Evolutionary conservation across 1,140 invertebrate species (phyloP), one percentile per base, ranked within the genome.

Genomic region (Gonioctena quinquepunctata): DNA sequence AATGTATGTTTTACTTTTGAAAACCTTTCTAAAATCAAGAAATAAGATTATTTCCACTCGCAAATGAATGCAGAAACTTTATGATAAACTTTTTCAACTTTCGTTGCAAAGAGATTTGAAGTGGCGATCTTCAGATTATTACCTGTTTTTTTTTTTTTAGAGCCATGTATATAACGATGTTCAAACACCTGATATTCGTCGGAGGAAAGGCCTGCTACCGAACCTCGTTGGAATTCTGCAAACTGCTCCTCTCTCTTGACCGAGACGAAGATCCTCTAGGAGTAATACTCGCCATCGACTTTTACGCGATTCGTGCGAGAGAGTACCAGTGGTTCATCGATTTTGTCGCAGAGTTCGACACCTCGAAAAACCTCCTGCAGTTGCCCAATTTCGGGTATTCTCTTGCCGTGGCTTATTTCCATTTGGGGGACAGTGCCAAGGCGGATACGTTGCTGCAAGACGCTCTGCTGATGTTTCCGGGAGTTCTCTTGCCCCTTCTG

Each of bases 341-440:
- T 56, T 90, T 93, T 52, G 88, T 88, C 62, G 83, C 89, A 18
- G 86, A 89, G 73, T 92, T 89, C 89, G 89, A 92, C 78, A 75
- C 82, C 8, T 78, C 82, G 3, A 88, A 90, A 64, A 93, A 95
- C 85, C 84, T 95, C 3, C 88, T 87, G 19, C 92, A 94, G 79
- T 83, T 97, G 33, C 95, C 95, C 59, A 97, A 97, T 79, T 93
- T 96, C 86, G 90, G 93, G 0, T 96, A 91, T 79, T 96, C 94
- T 1, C 84, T 93, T 60, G 91, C 95, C 0, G 80, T 97, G 54
- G 93, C 95, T 27, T 85, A 92, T 81, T 93, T 90, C 85, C 85
- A 90, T 78, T 76, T 80, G 72, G 75, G 76, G 3, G 79, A 84
- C 60, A 83, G 83, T 54, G 79, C 82, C 13, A 85, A 86, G 67